Base-by-base conservation (phyloP, 2,888 invertebrate species). In the Caenorhabditis sulstoni region DNA sequence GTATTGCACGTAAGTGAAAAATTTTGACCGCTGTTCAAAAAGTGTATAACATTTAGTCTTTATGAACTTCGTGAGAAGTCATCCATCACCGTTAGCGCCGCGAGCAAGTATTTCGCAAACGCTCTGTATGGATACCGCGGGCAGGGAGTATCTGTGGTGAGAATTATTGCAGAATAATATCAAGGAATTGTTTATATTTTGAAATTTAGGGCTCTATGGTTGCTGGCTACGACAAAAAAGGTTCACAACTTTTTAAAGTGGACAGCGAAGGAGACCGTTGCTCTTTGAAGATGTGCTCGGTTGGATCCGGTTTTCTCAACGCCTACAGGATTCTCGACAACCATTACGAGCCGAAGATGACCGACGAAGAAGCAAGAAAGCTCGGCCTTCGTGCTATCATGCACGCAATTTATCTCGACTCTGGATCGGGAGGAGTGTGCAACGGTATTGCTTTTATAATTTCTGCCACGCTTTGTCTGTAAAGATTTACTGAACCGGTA, bases 111-210 rank as follows among this genome's bases (percentile, higher is more conserved):
- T 29, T 94, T 99, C 93, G 94, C 97, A 1, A 99, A 99, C 90
- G 97, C 98, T 93, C 95, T 98, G 11, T 98, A 97, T 91, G 95
- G 95, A 91, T 99, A 98, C 92, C 97, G 97, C 91, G 97, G 97
- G 81, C 96, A 96, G 95, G 98, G 96, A 0, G 92, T 96, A 3
- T 95, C 95, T 74, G 95, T 96, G 93, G 92, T 92, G 84, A 84
- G 82, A n/a, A n/a, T n/a, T n/a, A n/a, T n/a, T n/a, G n/a, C n/a
- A n/a, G n/a, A n/a, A n/a, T n/a, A 62, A 44, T 47, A 37, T 39
- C 35, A 4, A 58, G 9, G 4, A 37, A 57, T 29, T 57, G 2
- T 12, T 29, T 11, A 57, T 16, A 22, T 16, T 16, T 53, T 50
- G n/a, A 14, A 12, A 71, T 86, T 68, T 47, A 90, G 90, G 96